These are phyloP conservation scores for Cottoperca gobio DNA, from an alignment of 2,797 vertebrate genomes.

Conservation along the genomic window DNA sequence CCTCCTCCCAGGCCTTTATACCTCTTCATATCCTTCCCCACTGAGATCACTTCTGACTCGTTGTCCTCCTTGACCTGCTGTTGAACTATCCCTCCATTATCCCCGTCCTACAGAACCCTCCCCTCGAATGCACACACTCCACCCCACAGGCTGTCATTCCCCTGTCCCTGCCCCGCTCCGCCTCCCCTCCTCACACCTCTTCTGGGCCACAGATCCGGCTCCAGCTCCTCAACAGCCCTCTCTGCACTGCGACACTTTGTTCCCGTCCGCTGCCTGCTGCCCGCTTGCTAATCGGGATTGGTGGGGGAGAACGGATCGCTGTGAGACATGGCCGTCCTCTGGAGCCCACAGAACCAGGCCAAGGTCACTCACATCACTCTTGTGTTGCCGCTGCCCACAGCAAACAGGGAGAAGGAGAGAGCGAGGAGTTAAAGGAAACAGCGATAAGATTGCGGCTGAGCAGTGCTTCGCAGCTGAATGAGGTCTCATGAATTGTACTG, in stretches of 20 bases:
- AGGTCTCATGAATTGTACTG: constrained; percentile 45
- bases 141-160: constrained; percentile 41
- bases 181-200: constrained; percentile 45
- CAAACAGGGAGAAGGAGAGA: constrained; percentile 45
- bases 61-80: constrained; percentile 64
- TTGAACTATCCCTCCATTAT: constrained; percentile 57
- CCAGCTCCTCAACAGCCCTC: constrained; percentile 59
- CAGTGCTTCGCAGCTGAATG: constrained; percentile 40
- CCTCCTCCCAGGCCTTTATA: constrained; percentile 50
- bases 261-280: constrained; percentile 60
- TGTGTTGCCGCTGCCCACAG: constrained; percentile 58
- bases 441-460: constrained; percentile 59
- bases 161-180: constrained; percentile 13
- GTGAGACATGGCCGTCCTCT: constrained; percentile 69
- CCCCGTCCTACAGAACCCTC: constrained; percentile 22
- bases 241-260: constrained; percentile 78
- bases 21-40: constrained; percentile 47
- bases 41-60: constrained; percentile 47
- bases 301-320: constrained; percentile 68
- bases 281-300: constrained; percentile 72
- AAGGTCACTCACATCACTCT: constrained; percentile 76
- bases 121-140: constrained; percentile 14
- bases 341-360: constrained; percentile 72
- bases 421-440: constrained; percentile 52
- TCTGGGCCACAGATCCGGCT: constrained; percentile 52